A percentile compares a stretch with the other conserved stretches of the same genome.
phyloP scores from a whole-genome alignment of 2,888 invertebrate species.

The Deroplatys truncata region DNA sequence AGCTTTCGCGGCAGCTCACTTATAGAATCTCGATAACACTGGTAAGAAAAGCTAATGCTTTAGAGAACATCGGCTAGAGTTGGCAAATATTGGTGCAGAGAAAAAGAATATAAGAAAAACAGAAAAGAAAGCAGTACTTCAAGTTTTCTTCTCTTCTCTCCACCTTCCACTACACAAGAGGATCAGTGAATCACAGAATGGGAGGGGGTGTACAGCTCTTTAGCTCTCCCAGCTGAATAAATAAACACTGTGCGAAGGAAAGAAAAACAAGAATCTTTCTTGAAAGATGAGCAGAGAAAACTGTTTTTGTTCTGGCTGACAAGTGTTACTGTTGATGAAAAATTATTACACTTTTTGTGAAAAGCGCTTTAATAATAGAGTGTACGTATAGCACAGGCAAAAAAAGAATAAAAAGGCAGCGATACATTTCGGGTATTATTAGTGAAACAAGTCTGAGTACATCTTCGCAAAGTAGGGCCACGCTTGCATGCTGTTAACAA shows the following conservation, averaged over 20 bases:
- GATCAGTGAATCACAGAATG: not conserved
- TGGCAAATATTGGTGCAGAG: not conserved
- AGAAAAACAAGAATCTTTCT: not conserved
- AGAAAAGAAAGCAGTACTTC: not conserved
- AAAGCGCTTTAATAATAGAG: slow-evolving; percentile 3
- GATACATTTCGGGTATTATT: not conserved
- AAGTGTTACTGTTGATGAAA: not conserved
- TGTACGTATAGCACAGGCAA: not conserved
- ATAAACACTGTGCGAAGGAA: not conserved
- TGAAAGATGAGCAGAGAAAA: not conserved
- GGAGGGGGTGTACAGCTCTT: not conserved
- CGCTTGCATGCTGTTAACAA: not conserved
- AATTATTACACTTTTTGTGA: not conserved
- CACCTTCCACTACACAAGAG: not conserved
- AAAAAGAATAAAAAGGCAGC: not conserved
- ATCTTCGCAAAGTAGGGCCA: not conserved
- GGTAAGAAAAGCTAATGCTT: not conserved
- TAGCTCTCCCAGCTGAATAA: not conserved
- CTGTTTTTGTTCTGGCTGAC: not conserved
- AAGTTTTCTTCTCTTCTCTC: not conserved
- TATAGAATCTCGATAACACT: not conserved
- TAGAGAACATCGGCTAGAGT: not conserved
- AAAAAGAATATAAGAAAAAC: not conserved
- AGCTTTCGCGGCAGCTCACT: no score
- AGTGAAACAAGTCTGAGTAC: not conserved